Percentiles rank a stretch among this genome's conserved stretches.
These are phyloP conservation scores for Callorhinus ursinus DNA, from an alignment of 2,113 vertebrate genomes.

Conservation along the genomic window DNA sequence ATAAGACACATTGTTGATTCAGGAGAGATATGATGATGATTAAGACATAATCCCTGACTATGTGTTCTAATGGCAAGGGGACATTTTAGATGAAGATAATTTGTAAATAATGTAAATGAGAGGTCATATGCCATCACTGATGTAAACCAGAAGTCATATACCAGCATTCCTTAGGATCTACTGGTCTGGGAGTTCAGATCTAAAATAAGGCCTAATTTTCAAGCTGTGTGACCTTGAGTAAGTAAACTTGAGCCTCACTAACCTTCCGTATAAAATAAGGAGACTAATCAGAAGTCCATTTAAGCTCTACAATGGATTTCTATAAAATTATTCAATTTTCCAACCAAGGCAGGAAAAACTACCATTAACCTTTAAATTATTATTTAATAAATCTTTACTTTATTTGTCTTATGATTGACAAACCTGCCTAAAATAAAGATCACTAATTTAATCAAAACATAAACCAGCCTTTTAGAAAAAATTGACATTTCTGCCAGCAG, in stretches of 20 bases:
- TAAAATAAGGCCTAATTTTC: conserved; percentile 51
- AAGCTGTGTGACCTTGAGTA: neutral
- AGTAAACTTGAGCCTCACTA: conserved; percentile 33
- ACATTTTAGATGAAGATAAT: conserved; percentile 40
- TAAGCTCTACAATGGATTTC: conserved; percentile 36
- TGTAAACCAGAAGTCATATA: neutral
- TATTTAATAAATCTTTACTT: conserved; percentile 72
- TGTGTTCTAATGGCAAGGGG: neutral
- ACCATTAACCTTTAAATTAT: conserved; percentile 69
- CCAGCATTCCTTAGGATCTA: neutral
- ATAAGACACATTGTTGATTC: neutral
- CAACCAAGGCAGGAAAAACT: neutral
- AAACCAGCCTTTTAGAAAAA: conserved; percentile 82
- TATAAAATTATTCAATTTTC: conserved; percentile 54
- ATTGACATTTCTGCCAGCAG: conserved; percentile 91
- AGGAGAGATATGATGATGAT: neutral
- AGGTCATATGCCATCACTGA: neutral
- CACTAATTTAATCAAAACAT: conserved; percentile 84
- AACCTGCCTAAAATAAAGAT: conserved; percentile 76
- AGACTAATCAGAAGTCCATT: conserved; percentile 28
- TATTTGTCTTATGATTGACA: conserved; percentile 67
- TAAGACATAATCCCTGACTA: neutral
- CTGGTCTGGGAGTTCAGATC: neutral
- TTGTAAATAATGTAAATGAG: conserved; percentile 27
- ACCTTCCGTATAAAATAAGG: conserved; percentile 41